Conservation (phyloP, 2,888 invertebrate species). For the Cordylochernes scorpioides region DNA sequence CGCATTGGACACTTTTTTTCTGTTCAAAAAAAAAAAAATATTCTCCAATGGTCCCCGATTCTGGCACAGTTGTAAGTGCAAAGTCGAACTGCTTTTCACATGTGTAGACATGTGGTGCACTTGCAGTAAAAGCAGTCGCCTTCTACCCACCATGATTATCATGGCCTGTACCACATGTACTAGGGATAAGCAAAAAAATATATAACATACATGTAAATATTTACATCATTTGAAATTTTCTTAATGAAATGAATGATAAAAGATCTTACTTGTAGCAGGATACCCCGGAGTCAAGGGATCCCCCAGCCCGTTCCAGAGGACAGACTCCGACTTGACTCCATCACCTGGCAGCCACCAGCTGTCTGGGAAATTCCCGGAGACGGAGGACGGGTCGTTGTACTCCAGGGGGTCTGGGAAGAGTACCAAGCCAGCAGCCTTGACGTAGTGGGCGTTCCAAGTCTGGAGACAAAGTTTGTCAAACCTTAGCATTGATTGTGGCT, state of each 20-base stretch:
- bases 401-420: constrained; percentile 22
- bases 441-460: constrained; percentile 17
- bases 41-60: too few species aligned
- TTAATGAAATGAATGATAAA: background rate
- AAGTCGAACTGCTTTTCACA: too few species aligned
- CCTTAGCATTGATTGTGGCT: constrained; percentile 14
- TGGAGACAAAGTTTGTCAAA: constrained; percentile 9
- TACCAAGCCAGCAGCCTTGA: constrained; percentile 21
- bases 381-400: constrained; percentile 15
- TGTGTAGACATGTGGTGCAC: too few species aligned
- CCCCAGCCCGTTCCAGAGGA: constrained; percentile 18
- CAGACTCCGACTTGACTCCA: constrained; percentile 20
- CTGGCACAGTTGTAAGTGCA: too few species aligned
- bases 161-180: too few species aligned
- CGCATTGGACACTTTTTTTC: too few species aligned
- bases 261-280: constrained; percentile 18
- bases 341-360: constrained; percentile 22
- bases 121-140: too few species aligned
- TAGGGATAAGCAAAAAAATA: too few species aligned
- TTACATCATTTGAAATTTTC: background rate
- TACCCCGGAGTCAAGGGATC: constrained; percentile 23
- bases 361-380: constrained; percentile 18
- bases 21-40: too few species aligned
- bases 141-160: too few species aligned
- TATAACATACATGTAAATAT: too few species aligned